phyloP scores from a whole-genome alignment of 2,888 invertebrate species.

The Nymphalis urticae region DNA sequence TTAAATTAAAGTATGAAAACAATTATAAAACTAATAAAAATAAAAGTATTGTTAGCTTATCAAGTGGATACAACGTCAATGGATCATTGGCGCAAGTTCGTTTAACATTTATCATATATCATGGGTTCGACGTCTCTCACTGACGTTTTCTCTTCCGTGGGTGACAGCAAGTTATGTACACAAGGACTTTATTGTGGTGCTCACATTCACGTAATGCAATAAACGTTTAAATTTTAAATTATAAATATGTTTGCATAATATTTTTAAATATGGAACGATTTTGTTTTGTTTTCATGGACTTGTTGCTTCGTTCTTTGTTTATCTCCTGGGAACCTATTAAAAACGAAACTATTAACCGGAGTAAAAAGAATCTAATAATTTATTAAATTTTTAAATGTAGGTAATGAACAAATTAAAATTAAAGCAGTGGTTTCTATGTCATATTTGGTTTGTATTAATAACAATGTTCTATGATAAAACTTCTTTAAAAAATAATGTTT shows the following conservation, averaged over 20 bases:
- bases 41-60: not conserved
- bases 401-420: too few species aligned
- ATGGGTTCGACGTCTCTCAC: constrained; percentile 67
- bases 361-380: too few species aligned
- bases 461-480: too few species aligned
- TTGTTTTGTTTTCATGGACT: not conserved
- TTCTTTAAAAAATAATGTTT: too few species aligned
- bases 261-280: not conserved
- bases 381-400: too few species aligned
- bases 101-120: constrained; percentile 78
- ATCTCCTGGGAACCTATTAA: too few species aligned
- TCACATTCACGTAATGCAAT: constrained; percentile 27
- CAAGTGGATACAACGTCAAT: constrained; percentile 22
- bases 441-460: too few species aligned
- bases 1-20: too few species aligned
- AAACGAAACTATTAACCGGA: too few species aligned
- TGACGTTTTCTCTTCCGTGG: constrained; percentile 73
- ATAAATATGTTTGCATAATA: not conserved
- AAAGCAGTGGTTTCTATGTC: too few species aligned
- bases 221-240: not conserved
- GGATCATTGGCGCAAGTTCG: constrained; percentile 41
- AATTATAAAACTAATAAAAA: too few species aligned
- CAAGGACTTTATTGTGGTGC: constrained; percentile 66
- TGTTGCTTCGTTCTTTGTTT: too few species aligned
- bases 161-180: constrained; percentile 65